Evolutionary conservation across 2,797 vertebrate genomes (phyloP).

Genomic region (Typhlichthys subterraneus): DNA sequence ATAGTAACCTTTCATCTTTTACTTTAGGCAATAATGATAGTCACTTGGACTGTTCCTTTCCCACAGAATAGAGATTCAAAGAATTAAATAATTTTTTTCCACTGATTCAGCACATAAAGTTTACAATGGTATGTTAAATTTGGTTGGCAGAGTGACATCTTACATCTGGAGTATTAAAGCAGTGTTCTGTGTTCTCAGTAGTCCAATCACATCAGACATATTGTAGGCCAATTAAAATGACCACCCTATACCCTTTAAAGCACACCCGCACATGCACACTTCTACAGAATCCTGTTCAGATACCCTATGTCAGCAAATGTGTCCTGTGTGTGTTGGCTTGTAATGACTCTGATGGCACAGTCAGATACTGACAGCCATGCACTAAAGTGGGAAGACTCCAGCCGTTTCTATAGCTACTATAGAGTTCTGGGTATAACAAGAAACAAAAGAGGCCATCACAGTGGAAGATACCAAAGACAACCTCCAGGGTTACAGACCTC

Average conservation of each 20-base stretch:
- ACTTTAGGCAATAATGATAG: slow-evolving; percentile 22
- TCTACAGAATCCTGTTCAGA: slow-evolving; percentile 64
- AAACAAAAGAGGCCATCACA: slow-evolving; percentile 74
- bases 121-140: slow-evolving; percentile 56
- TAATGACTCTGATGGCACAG: slow-evolving; percentile 77
- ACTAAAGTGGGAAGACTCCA: slow-evolving; percentile 78
- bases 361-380: slow-evolving; percentile 75
- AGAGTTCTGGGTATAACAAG: slow-evolving; percentile 76
- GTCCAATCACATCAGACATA: slow-evolving; percentile 64
- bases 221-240: slow-evolving; percentile 77
- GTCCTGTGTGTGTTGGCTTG: slow-evolving; percentile 61
- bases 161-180: slow-evolving; percentile 54
- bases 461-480: slow-evolving; percentile 68
- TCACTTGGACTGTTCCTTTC: not conserved
- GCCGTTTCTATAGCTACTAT: slow-evolving; percentile 76
- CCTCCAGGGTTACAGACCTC: slow-evolving; percentile 71
- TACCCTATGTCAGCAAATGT: slow-evolving; percentile 71
- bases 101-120: slow-evolving; percentile 30
- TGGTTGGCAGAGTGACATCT: slow-evolving; percentile 47
- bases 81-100: slow-evolving; percentile 18
- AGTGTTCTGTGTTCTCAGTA: slow-evolving; percentile 32
- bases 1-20: slow-evolving; percentile 28
- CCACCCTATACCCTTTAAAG: slow-evolving; percentile 63
- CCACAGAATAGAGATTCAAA: slow-evolving; percentile 6
- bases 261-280: slow-evolving; percentile 61